Percentiles rank a stretch among this genome's conserved stretches.
Conservation (phyloP, 2,888 invertebrate genomes). For the Aporophyla nigra region DNA sequence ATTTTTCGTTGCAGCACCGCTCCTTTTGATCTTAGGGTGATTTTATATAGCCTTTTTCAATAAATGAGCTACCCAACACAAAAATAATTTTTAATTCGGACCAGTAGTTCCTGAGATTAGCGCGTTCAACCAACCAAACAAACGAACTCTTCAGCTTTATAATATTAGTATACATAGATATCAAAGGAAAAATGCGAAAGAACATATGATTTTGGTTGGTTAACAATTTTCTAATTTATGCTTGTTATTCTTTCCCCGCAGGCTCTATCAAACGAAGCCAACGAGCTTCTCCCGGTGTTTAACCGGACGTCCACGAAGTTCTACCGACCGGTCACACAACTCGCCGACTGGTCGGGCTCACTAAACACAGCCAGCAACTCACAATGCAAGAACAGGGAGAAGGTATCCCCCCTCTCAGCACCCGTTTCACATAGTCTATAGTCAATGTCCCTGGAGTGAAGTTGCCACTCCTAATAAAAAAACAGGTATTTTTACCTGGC, state of each 20-base stretch:
- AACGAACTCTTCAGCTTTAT: too few species aligned
- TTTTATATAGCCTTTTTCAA: too few species aligned
- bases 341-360: conserved; percentile 96
- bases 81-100: too few species aligned
- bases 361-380: conserved; percentile 77
- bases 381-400: conserved; percentile 75
- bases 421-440: conserved; percentile 76
- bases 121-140: too few species aligned
- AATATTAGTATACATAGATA: too few species aligned
- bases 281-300: conserved; percentile 98
- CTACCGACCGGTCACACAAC: conserved; percentile 95
- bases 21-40: too few species aligned
- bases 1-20: too few species aligned
- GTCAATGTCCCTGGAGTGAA: conserved; percentile 64
- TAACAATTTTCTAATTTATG: too few species aligned
- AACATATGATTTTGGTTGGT: too few species aligned
- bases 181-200: too few species aligned
- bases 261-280: conserved; percentile 99
- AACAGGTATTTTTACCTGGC: conserved; percentile 24
- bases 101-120: too few species aligned
- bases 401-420: conserved; percentile 78
- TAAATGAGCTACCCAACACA: too few species aligned
- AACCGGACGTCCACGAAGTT: conserved; percentile 98
- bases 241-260: conserved; percentile 76
- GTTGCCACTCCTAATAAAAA: conserved; percentile 32